phyloP scores from a whole-genome alignment of 2,113 vertebrate genomes.

The Peromyscus leucopus region DNA sequence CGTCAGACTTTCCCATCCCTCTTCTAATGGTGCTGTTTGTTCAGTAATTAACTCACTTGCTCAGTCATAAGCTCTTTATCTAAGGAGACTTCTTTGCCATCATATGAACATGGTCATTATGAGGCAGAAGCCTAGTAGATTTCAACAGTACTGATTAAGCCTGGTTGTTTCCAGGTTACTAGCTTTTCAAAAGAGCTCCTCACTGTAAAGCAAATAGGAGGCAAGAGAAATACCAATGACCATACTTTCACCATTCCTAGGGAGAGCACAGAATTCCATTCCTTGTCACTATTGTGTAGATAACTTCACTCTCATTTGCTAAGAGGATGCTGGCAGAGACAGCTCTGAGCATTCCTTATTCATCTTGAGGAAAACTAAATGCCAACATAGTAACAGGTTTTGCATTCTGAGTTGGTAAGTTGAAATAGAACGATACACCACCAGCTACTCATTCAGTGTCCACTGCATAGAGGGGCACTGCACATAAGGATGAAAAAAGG shows the following conservation, averaged over 20 bases:
- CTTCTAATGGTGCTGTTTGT: neutral
- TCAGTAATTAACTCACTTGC: constrained; percentile 65
- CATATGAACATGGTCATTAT: constrained; percentile 46
- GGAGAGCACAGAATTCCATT: neutral
- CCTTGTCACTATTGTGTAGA: neutral
- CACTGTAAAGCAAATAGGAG: neutral
- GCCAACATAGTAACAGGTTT: neutral
- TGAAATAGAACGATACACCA: neutral
- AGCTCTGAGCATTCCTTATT: neutral
- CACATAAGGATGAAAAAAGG: neutral
- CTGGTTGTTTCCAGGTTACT: constrained; percentile 13
- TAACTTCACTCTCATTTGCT: neutral
- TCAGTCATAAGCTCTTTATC: constrained; percentile 57
- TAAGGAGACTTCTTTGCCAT: constrained; percentile 32
- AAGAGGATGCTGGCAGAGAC: neutral
- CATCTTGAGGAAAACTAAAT: neutral
- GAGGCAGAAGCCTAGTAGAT: constrained; percentile 31
- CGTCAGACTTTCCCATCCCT: constrained; percentile 78
- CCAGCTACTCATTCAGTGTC: neutral
- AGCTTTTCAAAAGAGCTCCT: constrained; percentile 38
- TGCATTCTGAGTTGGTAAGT: neutral
- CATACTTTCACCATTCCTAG: neutral
- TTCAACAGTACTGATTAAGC: constrained; percentile 48
- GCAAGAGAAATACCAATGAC: constrained; percentile 2
- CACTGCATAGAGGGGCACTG: neutral